Percentiles rank a stretch among this genome's conserved stretches.
Conservation (phyloP, 2,113 vertebrate species). For the Semicossyphus pulcher region DNA sequence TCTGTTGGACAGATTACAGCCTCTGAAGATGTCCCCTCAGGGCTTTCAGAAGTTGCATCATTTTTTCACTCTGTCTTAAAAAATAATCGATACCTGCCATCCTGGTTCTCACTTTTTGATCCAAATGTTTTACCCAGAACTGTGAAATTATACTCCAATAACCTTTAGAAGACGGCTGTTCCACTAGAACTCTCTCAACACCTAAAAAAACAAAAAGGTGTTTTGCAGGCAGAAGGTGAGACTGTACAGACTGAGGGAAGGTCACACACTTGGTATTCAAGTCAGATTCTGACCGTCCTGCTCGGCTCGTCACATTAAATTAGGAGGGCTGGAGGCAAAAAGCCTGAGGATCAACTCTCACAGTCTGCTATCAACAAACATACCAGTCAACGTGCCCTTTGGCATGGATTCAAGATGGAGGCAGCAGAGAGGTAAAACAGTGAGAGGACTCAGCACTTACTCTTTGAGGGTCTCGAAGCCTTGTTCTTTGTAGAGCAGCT, state of each 20-base stretch:
- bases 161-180: not conserved
- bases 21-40: too few species aligned
- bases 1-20: too few species aligned
- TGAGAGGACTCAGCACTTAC: constrained; percentile 77
- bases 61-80: too few species aligned
- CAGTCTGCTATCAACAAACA: not conserved
- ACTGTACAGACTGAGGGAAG: constrained; percentile 20
- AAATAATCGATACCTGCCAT: not conserved
- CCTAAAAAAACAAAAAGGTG: not conserved
- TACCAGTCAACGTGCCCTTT: constrained; percentile 6
- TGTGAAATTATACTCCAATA: not conserved
- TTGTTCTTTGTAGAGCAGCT: constrained; percentile 95
- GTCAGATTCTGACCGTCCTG: constrained; percentile 17
- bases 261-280: constrained; percentile 32
- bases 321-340: not conserved
- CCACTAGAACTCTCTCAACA: not conserved
- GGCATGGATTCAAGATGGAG: not conserved
- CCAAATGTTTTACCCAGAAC: too few species aligned
- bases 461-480: constrained; percentile 95
- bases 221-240: not conserved
- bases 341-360: constrained; percentile 1
- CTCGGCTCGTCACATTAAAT: constrained; percentile 22
- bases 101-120: not conserved
- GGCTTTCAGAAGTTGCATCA: too few species aligned
- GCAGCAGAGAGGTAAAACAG: not conserved